Percentiles rank a stretch among this genome's conserved stretches.
These are phyloP conservation scores for Lasiurus cinereus DNA, from an alignment of 2,113 vertebrate species.

Conservation along the genomic window DNA sequence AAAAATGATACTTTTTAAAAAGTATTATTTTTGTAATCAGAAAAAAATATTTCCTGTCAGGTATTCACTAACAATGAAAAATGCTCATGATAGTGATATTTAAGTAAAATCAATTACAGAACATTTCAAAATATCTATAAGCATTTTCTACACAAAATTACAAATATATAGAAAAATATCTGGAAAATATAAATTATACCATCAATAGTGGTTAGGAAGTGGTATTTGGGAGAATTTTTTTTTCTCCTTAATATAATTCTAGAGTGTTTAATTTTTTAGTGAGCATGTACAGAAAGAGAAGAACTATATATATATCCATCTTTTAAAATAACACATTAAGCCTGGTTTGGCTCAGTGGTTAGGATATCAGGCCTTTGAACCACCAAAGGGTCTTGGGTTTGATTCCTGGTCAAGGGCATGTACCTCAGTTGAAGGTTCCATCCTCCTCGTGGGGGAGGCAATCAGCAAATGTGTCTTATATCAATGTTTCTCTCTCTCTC, in stretches of 20 bases:
- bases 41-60: background rate
- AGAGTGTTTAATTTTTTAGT: background rate
- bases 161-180: background rate
- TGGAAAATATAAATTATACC: background rate
- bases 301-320: background rate
- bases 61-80: background rate
- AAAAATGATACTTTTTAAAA: background rate
- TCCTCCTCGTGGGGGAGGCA: too few species aligned
- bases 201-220: background rate
- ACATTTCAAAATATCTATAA: background rate
- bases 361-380: too few species aligned
- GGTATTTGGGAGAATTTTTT: background rate
- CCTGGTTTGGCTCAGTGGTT: too few species aligned
- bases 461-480: too few species aligned
- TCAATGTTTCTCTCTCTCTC: too few species aligned
- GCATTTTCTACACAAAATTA: background rate
- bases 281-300: background rate
- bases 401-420: too few species aligned
- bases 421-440: too few species aligned
- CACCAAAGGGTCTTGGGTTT: too few species aligned
- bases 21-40: background rate
- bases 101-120: constrained; percentile 34
- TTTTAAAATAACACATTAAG: background rate
- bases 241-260: background rate
- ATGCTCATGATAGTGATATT: background rate